A percentile compares a stretch with the other conserved stretches of the same genome.
These are phyloP conservation scores for Noctilio leporinus DNA, from an alignment of 2,113 vertebrate genomes.

Conservation along the genomic window DNA sequence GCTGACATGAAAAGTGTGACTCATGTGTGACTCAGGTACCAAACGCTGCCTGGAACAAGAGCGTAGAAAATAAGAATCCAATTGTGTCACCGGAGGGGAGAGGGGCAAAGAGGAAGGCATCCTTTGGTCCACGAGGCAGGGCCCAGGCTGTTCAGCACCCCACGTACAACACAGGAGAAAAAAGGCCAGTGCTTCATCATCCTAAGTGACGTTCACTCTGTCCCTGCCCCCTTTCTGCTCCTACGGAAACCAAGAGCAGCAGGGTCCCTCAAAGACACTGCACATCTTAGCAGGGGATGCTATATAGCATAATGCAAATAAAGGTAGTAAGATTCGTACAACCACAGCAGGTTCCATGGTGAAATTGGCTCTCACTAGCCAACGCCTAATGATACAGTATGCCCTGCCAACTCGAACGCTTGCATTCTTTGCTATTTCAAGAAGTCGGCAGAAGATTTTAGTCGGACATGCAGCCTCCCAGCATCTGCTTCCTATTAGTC, in stretches of 20 bases:
- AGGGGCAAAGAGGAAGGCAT: neutral
- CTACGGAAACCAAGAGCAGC: neutral
- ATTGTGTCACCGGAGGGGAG: fast-evolving
- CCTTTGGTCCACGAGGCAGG: neutral
- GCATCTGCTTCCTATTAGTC: slow-evolving; percentile 56
- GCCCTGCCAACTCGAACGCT: neutral
- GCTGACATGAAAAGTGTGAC: neutral
- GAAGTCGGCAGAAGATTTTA: neutral
- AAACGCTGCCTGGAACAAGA: neutral
- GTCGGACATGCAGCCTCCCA: neutral
- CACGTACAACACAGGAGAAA: neutral
- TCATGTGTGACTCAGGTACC: neutral
- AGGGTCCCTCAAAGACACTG: neutral
- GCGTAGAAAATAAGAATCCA: neutral
- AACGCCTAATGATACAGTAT: too few species aligned
- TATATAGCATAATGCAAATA: neutral
- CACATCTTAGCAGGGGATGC: slow-evolving; percentile 2
- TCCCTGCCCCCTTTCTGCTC: neutral
- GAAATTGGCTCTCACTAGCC: slow-evolving; percentile 25
- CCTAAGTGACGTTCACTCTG: neutral
- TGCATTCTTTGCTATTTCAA: neutral
- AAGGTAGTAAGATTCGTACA: neutral
- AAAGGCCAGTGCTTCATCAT: neutral
- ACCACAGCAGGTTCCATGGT: neutral
- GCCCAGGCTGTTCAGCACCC: neutral